phyloP scores from a whole-genome alignment of 2,888 invertebrate species.

The Phyllotreta cruciferae region DNA sequence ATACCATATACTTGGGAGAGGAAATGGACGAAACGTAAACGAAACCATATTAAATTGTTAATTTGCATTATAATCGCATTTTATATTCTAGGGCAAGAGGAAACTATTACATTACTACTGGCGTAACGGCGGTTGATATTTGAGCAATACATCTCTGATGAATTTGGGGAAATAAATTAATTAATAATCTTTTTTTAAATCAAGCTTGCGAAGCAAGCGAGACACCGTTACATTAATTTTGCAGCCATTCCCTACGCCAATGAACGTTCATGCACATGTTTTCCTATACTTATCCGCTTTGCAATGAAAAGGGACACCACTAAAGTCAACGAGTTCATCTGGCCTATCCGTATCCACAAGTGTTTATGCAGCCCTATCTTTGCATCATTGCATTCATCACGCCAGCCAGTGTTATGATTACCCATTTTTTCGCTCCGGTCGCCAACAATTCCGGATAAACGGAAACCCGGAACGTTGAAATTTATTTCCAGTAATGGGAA shows the following conservation, averaged over 20 bases:
- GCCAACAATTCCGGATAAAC: constrained; percentile 2
- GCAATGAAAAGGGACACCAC: not conserved
- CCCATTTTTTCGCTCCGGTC: constrained; percentile 40
- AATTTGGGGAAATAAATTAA: too few relatives aligned
- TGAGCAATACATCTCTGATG: too few relatives aligned
- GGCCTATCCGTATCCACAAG: constrained; percentile 37
- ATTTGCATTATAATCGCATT: too few relatives aligned
- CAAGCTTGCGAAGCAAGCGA: too few relatives aligned
- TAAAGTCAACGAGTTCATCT: constrained; percentile 8
- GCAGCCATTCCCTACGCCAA: too few relatives aligned
- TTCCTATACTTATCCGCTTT: too few relatives aligned
- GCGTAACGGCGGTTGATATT: too few relatives aligned
- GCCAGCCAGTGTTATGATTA: constrained; percentile 45
- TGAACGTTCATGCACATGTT: too few relatives aligned
- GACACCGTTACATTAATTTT: too few relatives aligned
- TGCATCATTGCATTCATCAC: constrained; percentile 44
- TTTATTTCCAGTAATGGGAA: constrained; percentile 28
- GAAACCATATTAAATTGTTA: not conserved
- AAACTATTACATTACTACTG: too few relatives aligned
- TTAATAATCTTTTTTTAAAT: too few relatives aligned
- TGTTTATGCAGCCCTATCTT: constrained; percentile 47
- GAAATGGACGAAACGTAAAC: constrained; percentile 36
- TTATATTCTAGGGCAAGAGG: too few relatives aligned
- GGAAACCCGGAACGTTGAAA: constrained; percentile 9
- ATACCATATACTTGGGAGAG: constrained; percentile 37